Conservation (phyloP, 2,888 invertebrate genomes). For the Saturnia pavonia region DNA sequence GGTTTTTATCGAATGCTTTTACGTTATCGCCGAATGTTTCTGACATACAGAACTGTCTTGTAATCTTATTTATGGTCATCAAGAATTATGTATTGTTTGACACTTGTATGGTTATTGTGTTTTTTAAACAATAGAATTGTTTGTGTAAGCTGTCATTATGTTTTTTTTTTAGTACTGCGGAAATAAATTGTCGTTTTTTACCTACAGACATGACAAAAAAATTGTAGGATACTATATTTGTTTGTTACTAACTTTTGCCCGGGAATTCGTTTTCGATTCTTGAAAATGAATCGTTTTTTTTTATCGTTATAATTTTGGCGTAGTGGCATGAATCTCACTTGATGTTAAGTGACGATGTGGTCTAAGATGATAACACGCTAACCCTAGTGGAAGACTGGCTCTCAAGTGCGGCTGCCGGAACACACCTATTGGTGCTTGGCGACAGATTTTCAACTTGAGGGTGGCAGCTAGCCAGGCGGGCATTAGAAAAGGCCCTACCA, state of each 20-base stretch:
- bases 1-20: not conserved
- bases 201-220: not conserved
- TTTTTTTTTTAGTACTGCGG: not conserved
- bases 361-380: too few species aligned
- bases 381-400: too few species aligned
- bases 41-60: too few species aligned
- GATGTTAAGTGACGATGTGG: too few species aligned
- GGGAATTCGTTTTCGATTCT: not conserved
- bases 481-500: too few species aligned
- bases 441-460: too few species aligned
- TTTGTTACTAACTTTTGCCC: not conserved
- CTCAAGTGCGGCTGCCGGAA: too few species aligned
- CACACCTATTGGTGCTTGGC: too few species aligned
- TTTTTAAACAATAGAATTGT: slow-evolving; percentile 3
- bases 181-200: not conserved
- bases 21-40: not conserved
- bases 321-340: too few species aligned
- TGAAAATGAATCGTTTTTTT: too few species aligned
- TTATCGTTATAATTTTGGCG: too few species aligned
- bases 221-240: not conserved
- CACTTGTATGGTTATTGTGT: not conserved
- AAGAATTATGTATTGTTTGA: not conserved
- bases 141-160: not conserved
- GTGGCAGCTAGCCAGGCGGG: too few species aligned
- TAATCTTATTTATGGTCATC: not conserved